A percentile compares a stretch with the other conserved stretches of the same genome.
Evolutionary conservation across 1,140 invertebrate species (phyloP).

Genomic region (Danaus plexippus): DNA sequence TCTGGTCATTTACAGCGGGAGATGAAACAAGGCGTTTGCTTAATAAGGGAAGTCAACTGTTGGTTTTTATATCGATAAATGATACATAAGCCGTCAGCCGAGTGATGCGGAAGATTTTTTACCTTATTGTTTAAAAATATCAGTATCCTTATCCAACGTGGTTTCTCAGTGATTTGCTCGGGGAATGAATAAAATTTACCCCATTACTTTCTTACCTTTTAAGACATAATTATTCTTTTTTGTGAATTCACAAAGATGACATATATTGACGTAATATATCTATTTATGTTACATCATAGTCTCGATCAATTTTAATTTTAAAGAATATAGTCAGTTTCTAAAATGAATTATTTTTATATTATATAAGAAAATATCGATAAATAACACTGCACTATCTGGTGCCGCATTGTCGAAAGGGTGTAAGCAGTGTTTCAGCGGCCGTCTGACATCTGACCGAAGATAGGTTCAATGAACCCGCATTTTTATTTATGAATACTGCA

Average conservation of each 20-base stretch:
- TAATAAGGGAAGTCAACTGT: constrained; percentile 25
- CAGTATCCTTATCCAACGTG: too few species aligned
- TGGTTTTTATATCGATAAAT: constrained; percentile 43
- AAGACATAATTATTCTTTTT: too few species aligned
- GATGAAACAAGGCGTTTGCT: constrained; percentile 56
- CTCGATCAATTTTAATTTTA: too few species aligned
- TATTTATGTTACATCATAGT: too few species aligned
- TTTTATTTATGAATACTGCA: constrained; percentile 28
- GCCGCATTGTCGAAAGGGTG: constrained; percentile 61
- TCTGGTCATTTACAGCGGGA: constrained; percentile 62
- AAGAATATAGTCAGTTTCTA: too few species aligned
- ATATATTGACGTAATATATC: too few species aligned
- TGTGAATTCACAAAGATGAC: too few species aligned
- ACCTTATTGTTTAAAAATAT: too few species aligned
- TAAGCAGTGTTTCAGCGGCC: constrained; percentile 46
- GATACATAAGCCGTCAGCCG: constrained; percentile 11
- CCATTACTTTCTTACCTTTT: too few species aligned
- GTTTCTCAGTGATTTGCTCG: too few species aligned
- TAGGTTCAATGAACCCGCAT: constrained; percentile 40
- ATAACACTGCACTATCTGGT: constrained; percentile 33
- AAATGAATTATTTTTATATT: not conserved
- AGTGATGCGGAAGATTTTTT: constrained; percentile 9
- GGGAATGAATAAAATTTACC: too few species aligned
- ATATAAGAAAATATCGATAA: constrained; percentile 19
- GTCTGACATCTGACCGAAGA: constrained; percentile 53